Conservation (phyloP, 2,888 invertebrate species). For the Diarsia brunnea region DNA sequence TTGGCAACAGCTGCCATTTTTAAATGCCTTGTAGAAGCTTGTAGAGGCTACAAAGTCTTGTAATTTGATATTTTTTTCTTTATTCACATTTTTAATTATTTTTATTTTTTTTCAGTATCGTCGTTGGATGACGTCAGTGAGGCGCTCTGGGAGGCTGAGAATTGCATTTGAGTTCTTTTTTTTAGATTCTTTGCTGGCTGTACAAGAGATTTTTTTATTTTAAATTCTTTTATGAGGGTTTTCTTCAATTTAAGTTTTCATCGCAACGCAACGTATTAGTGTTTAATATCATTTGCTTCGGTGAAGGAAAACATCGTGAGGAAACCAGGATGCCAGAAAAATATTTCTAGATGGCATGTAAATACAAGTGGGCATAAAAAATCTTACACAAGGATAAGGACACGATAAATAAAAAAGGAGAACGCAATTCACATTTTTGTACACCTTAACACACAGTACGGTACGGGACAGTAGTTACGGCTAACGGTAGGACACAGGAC, state of each 20-base stretch:
- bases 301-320: no score
- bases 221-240: background rate
- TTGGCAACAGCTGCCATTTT: constrained; percentile 64
- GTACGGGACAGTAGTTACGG: no score
- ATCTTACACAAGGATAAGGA: no score
- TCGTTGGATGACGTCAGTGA: constrained; percentile 26
- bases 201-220: background rate
- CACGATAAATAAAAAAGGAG: no score
- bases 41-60: constrained; percentile 60
- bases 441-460: no score
- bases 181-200: background rate
- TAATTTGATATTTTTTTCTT: constrained; percentile 59
- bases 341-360: no score
- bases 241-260: background rate
- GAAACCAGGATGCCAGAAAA: no score
- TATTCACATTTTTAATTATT: constrained; percentile 56
- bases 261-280: no score
- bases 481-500: no score
- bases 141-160: constrained; percentile 12
- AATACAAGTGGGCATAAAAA: no score
- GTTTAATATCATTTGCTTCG: no score
- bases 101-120: constrained; percentile 45
- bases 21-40: constrained; percentile 57
- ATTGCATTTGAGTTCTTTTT: constrained; percentile 48
- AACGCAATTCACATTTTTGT: no score